Conservation (phyloP, 2,797 vertebrate genomes). For the Danio tinwini region DNA sequence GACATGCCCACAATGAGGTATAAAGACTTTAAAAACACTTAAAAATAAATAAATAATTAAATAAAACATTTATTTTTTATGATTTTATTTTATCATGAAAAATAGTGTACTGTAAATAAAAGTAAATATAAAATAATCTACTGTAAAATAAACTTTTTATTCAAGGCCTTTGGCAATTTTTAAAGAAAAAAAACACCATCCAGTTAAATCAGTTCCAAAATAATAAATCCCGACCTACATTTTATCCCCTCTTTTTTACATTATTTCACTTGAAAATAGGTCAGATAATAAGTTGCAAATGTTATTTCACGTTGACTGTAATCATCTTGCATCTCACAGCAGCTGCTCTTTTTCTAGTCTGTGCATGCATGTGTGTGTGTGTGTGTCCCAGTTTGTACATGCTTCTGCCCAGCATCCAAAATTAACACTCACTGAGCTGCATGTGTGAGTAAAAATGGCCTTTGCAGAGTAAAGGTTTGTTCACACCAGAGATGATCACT, state of each 20-base stretch:
- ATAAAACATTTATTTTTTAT: no score
- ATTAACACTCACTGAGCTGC: slow-evolving; percentile 9
- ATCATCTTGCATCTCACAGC: slow-evolving; percentile 19
- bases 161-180: no score
- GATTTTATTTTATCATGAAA: no score
- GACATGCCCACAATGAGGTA: no score
- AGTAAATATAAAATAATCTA: no score
- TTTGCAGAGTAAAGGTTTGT: slow-evolving; percentile 3
- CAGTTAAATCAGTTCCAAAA: neutral
- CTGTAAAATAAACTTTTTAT: no score
- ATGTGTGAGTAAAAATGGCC: slow-evolving; percentile 32
- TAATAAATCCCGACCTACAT: neutral
- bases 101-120: no score
- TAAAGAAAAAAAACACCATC: neutral
- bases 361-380: neutral
- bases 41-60: no score
- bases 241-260: neutral
- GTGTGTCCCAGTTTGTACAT: slow-evolving; percentile 36
- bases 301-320: neutral
- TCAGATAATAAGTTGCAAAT: neutral
- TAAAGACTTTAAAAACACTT: no score
- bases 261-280: neutral
- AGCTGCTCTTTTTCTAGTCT: slow-evolving; percentile 15
- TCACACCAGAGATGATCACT: neutral
- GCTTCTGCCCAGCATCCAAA: slow-evolving; percentile 18